Conservation (phyloP, 2,113 vertebrate genomes). For the Ariopsis seemanni region DNA sequence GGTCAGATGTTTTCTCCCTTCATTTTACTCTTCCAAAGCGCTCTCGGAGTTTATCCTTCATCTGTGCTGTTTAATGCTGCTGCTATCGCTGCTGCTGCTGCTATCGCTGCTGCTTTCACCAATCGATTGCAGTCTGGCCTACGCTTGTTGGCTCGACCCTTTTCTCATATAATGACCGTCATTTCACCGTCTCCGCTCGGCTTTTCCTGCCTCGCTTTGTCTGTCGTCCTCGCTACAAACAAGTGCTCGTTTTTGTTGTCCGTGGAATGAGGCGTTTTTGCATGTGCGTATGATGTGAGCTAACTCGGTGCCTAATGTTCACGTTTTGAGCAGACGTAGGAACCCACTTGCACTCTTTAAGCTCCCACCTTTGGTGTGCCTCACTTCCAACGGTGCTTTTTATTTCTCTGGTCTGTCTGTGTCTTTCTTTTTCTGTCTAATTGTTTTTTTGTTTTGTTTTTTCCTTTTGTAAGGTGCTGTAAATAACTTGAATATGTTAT, state of each 20-base stretch:
- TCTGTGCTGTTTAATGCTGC: constrained; percentile 56
- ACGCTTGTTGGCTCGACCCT: constrained; percentile 28
- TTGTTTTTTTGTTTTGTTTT: constrained; percentile 6
- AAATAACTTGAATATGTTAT: constrained; percentile 96
- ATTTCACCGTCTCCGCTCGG: constrained; percentile 10
- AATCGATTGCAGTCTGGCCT: constrained; percentile 38
- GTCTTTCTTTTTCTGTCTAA: constrained; percentile 30
- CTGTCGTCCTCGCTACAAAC: constrained; percentile 18
- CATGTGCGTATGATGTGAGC: constrained; percentile 75
- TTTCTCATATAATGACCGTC: not conserved
- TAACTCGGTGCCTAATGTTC: constrained; percentile 81
- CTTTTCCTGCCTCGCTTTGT: constrained; percentile 59
- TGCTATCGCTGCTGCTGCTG: constrained; percentile 69
- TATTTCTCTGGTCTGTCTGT: constrained; percentile 77
- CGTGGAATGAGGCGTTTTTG: constrained; percentile 70
- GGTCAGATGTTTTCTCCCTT: constrained; percentile 18
- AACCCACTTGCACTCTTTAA: constrained; percentile 81
- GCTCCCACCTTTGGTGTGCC: constrained; percentile 87
- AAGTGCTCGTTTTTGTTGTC: constrained; percentile 56
- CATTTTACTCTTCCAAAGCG: constrained; percentile 46
- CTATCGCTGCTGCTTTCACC: constrained; percentile 63
- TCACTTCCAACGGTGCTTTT: constrained; percentile 94
- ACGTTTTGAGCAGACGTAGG: constrained; percentile 80
- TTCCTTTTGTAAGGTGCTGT: constrained; percentile 91
- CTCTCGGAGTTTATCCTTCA: constrained; percentile 37